Conservation (phyloP, 2,797 vertebrate species). For the Pogonophryne albipinna region DNA sequence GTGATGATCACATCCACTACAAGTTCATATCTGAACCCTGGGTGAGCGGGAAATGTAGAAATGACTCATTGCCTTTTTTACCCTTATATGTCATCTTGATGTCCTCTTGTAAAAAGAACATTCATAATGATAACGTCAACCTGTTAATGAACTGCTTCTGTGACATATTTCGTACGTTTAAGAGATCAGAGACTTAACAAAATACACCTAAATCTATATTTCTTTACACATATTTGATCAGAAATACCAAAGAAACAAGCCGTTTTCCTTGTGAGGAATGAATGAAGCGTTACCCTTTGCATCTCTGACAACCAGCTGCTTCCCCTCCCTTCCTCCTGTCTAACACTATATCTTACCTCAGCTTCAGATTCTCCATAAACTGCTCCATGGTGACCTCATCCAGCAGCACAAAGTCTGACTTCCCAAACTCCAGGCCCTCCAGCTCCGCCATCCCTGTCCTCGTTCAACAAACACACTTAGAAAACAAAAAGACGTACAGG, state of each 20-base stretch:
- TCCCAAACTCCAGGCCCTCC: conserved; percentile 92
- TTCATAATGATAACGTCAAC: background rate
- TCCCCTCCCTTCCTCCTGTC: conserved; percentile 30
- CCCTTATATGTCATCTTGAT: background rate
- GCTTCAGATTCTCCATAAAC: conserved; percentile 93
- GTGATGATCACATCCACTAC: conserved; percentile 12
- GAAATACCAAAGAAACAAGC: background rate
- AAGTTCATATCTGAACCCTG: conserved; percentile 5
- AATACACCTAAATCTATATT: background rate
- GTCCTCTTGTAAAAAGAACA: background rate
- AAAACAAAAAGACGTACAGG: background rate
- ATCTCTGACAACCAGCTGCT: conserved; percentile 49
- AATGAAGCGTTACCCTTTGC: background rate
- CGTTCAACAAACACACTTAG: conserved; percentile 14
- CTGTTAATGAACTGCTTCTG: background rate
- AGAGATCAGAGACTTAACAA: background rate
- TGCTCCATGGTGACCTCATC: conserved; percentile 95
- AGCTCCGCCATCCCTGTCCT: conserved; percentile 89
- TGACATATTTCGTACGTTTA: background rate
- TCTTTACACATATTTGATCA: background rate
- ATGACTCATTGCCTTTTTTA: conserved; percentile 20
- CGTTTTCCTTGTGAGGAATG: background rate
- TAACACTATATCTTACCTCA: conserved; percentile 85
- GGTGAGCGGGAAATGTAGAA: conserved; percentile 42
- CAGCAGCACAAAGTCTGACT: conserved; percentile 94